phyloP scores from a whole-genome alignment of 2,797 vertebrate species.

The Gymnoscopelus braueri region DNA sequence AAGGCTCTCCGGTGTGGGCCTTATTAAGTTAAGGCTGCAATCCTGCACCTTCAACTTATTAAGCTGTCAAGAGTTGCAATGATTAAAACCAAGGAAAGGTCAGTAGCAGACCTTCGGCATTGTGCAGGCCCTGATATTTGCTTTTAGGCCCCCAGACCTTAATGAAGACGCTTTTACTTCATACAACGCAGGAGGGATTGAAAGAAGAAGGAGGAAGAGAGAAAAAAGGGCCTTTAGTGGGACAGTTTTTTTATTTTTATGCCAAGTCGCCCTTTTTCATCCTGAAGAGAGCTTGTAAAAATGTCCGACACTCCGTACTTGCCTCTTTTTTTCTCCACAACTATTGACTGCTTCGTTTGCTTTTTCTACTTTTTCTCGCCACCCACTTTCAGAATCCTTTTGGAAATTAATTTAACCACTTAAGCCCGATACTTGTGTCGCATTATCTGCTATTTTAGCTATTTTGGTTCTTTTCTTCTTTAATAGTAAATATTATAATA shows the following conservation, averaged over 20 bases:
- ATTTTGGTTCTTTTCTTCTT: too few species aligned
- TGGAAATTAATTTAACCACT: conserved; percentile 79
- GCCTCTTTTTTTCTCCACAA: conserved; percentile 58
- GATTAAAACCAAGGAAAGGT: conserved; percentile 99
- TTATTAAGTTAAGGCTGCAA: conserved; percentile 95
- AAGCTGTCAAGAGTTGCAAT: conserved; percentile 98
- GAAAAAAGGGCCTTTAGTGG: conserved; percentile 83
- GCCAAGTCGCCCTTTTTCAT: conserved; percentile 62
- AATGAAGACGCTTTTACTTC: conserved; percentile 90
- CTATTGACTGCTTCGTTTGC: conserved; percentile 56
- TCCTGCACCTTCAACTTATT: conserved; percentile 99
- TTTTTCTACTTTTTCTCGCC: conserved; percentile 52
- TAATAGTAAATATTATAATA: too few species aligned
- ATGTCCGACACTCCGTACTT: conserved; percentile 68
- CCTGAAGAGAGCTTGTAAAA: conserved; percentile 71
- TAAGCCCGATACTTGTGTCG: too few species aligned
- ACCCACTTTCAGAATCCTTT: conserved; percentile 62
- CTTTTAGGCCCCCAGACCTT: conserved; percentile 87
- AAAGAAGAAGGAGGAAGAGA: conserved; percentile 58
- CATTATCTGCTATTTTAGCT: too few species aligned
- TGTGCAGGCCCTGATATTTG: conserved; percentile 92
- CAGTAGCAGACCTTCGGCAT: conserved; percentile 92
- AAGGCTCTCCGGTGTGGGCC: conserved; percentile 89
- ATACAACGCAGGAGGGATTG: conserved; percentile 84
- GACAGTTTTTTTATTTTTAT: conserved; percentile 70